Evolutionary conservation across 2,888 invertebrate genomes (phyloP).

Genomic region (Agrilus biguttatus): DNA sequence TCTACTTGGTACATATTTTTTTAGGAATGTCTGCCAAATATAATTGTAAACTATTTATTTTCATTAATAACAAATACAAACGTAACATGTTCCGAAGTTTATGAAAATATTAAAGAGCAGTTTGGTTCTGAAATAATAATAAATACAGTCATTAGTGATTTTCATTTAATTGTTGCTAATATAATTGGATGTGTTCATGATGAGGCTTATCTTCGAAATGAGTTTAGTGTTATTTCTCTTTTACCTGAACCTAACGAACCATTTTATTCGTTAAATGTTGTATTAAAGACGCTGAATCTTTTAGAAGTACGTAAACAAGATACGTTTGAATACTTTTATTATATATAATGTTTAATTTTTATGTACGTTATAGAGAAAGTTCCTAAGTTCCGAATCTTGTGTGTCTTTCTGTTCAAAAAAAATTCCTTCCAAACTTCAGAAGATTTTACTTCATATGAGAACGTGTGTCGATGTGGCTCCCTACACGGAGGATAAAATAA

Average conservation of each 20-base stretch:
- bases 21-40: slow-evolving; percentile 2
- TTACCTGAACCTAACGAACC: slow-evolving; percentile 27
- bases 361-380: slow-evolving; percentile 9
- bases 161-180: slow-evolving; percentile 30
- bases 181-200: slow-evolving; percentile 29
- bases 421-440: slow-evolving; percentile 37
- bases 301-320: slow-evolving; percentile 29
- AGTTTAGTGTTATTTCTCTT: slow-evolving; percentile 22
- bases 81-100: background rate
- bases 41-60: background rate
- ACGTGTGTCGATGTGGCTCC: slow-evolving; percentile 33
- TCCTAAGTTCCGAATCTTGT: slow-evolving; percentile 5
- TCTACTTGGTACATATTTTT: background rate
- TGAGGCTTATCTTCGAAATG: slow-evolving; percentile 19
- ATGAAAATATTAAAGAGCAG: slow-evolving; percentile 19
- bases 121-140: slow-evolving; percentile 15
- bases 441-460: slow-evolving; percentile 37
- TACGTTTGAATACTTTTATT: too few species aligned
- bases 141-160: slow-evolving; percentile 28
- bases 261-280: slow-evolving; percentile 29
- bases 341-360: slow-evolving; percentile 6
- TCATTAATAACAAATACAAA: too few species aligned
- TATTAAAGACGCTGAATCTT: slow-evolving; percentile 31
- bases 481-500: slow-evolving; percentile 37
- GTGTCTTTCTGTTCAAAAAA: slow-evolving; percentile 16